A percentile compares a stretch with the other conserved stretches of the same genome.
Conservation (phyloP, 2,797 vertebrate genomes). For the Vultur gryphus region DNA sequence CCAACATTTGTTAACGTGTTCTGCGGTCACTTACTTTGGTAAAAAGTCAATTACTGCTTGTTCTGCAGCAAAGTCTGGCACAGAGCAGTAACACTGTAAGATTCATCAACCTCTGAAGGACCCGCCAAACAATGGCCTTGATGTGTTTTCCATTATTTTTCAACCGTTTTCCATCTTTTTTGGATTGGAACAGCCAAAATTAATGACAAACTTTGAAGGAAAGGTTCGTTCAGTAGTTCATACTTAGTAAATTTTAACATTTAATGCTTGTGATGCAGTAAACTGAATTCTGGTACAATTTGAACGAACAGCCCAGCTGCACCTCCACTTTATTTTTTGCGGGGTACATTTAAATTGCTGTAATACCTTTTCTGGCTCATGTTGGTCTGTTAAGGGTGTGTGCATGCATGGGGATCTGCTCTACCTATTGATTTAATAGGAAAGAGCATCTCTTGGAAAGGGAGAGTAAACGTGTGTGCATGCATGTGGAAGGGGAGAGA, state of each 20-base stretch:
- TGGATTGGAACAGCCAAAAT: conserved; percentile 61
- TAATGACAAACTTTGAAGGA: conserved; percentile 73
- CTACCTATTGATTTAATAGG: conserved; percentile 50
- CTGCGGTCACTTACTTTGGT: conserved; percentile 27
- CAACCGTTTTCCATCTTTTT: neutral
- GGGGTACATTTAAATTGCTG: neutral
- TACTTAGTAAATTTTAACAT: conserved; percentile 78
- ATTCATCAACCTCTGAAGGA: conserved; percentile 5
- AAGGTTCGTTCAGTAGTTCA: conserved; percentile 74
- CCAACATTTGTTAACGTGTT: neutral
- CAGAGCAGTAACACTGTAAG: neutral
- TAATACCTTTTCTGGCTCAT: neutral
- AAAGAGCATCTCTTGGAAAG: conserved; percentile 23
- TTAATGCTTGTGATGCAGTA: conserved; percentile 70
- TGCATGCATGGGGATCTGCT: neutral
- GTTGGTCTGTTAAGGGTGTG: neutral
- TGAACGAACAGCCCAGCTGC: conserved; percentile 31
- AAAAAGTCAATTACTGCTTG: conserved; percentile 36
- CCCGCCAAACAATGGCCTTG: neutral
- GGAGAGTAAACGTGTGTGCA: conserved; percentile 32
- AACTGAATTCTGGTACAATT: conserved; percentile 15
- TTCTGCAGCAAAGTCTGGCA: neutral
- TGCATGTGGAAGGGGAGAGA: conserved; percentile 30
- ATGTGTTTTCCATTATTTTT: conserved; percentile 17
- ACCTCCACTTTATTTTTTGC: neutral